Percentiles rank a stretch among this genome's conserved stretches.
phyloP scores from a whole-genome alignment of 2,888 invertebrate genomes.

The Nowickia ferox region DNA sequence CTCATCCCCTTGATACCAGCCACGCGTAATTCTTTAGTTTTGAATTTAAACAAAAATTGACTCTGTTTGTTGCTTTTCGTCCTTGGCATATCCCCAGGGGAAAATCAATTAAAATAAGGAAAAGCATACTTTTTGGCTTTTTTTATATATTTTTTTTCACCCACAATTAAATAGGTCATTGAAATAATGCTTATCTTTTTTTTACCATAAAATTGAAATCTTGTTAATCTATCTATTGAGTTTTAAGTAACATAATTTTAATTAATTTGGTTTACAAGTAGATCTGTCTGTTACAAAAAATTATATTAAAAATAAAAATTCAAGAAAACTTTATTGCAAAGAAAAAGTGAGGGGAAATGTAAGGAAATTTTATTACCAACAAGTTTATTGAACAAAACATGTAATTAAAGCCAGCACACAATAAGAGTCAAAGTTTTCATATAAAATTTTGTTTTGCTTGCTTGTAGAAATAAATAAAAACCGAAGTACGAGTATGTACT shows the following conservation, averaged over 20 bases:
- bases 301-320: not conserved
- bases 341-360: not conserved
- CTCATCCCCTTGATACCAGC: too few relatives aligned
- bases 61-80: too few relatives aligned
- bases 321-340: not conserved
- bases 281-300: not conserved
- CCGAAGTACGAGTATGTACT: too few relatives aligned
- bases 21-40: too few relatives aligned
- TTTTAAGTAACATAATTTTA: slow-evolving; percentile 7
- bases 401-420: slow-evolving; percentile 39
- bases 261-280: slow-evolving; percentile 38
- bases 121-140: too few relatives aligned
- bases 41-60: too few relatives aligned
- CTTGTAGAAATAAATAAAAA: too few relatives aligned
- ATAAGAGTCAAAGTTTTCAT: not conserved
- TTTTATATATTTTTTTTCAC: not conserved
- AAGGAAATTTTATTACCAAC: slow-evolving; percentile 18
- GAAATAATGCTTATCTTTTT: not conserved
- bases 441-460: not conserved
- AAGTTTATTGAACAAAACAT: slow-evolving; percentile 36
- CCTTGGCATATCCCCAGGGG: too few relatives aligned
- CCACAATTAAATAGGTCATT: slow-evolving; percentile 4
- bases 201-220: not conserved
- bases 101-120: too few relatives aligned
- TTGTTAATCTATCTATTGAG: slow-evolving; percentile 6